Base-by-base conservation (phyloP, 2,113 vertebrate genomes). In the Dasyprocta punctata region DNA sequence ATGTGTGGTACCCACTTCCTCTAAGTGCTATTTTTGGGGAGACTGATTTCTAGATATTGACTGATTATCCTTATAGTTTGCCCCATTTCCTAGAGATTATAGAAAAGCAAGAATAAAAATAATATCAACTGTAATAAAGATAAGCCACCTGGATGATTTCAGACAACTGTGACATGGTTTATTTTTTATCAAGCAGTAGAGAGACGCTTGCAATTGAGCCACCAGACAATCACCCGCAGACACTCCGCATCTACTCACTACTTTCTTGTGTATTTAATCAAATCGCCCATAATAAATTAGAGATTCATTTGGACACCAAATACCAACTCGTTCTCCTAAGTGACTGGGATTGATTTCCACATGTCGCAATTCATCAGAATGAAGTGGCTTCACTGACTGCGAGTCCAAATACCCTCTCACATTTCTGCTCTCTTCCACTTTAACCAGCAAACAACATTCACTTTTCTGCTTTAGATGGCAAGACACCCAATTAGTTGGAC, bases 311-410 rank as follows among this genome's bases (percentile, higher is more conserved):
- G 92, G 93, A 95, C 87, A 90, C 85, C 60, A 89, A 85, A 97
- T 86, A 94, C 95, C 95, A 86, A 91, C 54, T 93, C 80, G 89
- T 95, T 96, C 94, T 95, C 89, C 85, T 89, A 83, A 95, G 93
- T 90, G 90, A 94, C 87, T 90, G 47, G 92, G 91, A 98, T 97
- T 98, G 97, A 97, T 98, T 96, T 97, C 93, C 84, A 67, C 5
- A 3, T 91, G 91, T 96, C 69, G 1, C 75, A 93, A 87, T 96
- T 97, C 95, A 97, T 98, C 97, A 96, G 94, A 58, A 86, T 44
- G 82, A 86, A 92, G 92, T 85, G 92, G 86, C 84, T 91, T 96
- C 96, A 82, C 90, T 0, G 44, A 0, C 93, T 58, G 92, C 69
- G 38, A 84, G 82, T 71, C 82, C 87, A 73, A 26, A 78, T 28